These are phyloP conservation scores for Frankliniella intonsa DNA, from an alignment of 2,888 invertebrate species.

Conservation along the genomic window DNA sequence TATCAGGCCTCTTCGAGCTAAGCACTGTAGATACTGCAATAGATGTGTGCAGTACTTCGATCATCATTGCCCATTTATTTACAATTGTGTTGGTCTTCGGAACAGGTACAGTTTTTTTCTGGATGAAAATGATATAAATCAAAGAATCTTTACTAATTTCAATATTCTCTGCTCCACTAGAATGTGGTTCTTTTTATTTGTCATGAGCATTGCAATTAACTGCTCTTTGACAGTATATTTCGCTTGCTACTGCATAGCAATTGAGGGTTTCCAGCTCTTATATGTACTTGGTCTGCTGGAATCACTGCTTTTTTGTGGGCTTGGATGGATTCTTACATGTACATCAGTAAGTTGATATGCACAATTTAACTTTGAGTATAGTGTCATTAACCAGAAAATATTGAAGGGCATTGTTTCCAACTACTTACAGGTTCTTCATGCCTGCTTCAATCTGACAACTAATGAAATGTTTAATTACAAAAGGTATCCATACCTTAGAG, in stretches of 20 bases:
- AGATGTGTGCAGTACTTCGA: conserved; percentile 86
- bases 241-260: conserved; percentile 76
- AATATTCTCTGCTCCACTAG: conserved; percentile 47
- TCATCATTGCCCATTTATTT: conserved; percentile 93
- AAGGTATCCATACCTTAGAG: conserved; percentile 81
- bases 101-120: conserved; percentile 55
- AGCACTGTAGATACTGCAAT: conserved; percentile 89
- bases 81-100: conserved; percentile 87
- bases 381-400: neutral
- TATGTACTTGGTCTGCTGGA: conserved; percentile 78
- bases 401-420: no score
- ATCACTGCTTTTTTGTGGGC: conserved; percentile 75
- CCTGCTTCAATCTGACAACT: conserved; percentile 88
- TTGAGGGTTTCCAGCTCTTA: conserved; percentile 79
- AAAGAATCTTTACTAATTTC: conserved; percentile 11
- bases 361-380: neutral
- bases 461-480: conserved; percentile 95
- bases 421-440: conserved; percentile 71
- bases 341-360: conserved; percentile 65
- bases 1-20: conserved; percentile 78
- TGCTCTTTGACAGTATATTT: conserved; percentile 84
- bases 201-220: conserved; percentile 80
- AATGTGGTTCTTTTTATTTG: conserved; percentile 89
- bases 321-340: conserved; percentile 83
- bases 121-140: neutral